Base-by-base conservation (phyloP, 2,888 invertebrate genomes). In the Dendrolimus houi region DNA sequence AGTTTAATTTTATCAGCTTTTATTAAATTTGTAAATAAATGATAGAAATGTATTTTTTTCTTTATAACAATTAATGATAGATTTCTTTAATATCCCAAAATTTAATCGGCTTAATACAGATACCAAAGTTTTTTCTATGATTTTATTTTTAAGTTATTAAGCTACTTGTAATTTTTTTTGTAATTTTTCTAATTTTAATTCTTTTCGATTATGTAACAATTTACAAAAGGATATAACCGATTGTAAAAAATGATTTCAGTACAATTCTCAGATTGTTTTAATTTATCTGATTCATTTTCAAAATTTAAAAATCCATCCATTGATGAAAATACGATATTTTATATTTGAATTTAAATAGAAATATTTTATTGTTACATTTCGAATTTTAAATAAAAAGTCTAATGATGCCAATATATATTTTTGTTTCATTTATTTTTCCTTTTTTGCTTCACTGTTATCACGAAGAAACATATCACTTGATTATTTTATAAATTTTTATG, bases 41-140 rank as follows among this genome's bases (percentile, higher is more conserved):
- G 3, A 29, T 72, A 67, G 71, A 75, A 79, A 71, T 83, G 79
- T 86, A 84, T 79, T 80, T 82, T 14, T 80, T 79, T 83, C 78
- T 79, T 80, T 47, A 9, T 47, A 29, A 29, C 12, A 74, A 75
- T 74, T 77, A 81, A 77, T 72, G 74, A 73, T 83, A 83, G 81
- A 83, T 83, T 83, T 87, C 29, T 84, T 79, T 85, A 84, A 80
- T 81, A 47, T 47, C 47, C 81, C 81, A 84, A 88, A 86, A 85
- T 80, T 81, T 82, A 85, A 87, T 88, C 86, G 87, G 88, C 86
- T 85, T 86, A 88, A 86, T 84, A 85, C 83, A 83, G 78, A 90
- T 90, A 88, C 90, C 90, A 90, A 90, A 90, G 90, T 90, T 88
- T 86, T 47, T 47, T 47, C 47, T 84, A 82, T 81, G 86, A 86